A percentile compares a stretch with the other conserved stretches of the same genome.
These are phyloP conservation scores for Drosophila obscura DNA, from an alignment of 1,140 invertebrate genomes.

Conservation along the genomic window DNA sequence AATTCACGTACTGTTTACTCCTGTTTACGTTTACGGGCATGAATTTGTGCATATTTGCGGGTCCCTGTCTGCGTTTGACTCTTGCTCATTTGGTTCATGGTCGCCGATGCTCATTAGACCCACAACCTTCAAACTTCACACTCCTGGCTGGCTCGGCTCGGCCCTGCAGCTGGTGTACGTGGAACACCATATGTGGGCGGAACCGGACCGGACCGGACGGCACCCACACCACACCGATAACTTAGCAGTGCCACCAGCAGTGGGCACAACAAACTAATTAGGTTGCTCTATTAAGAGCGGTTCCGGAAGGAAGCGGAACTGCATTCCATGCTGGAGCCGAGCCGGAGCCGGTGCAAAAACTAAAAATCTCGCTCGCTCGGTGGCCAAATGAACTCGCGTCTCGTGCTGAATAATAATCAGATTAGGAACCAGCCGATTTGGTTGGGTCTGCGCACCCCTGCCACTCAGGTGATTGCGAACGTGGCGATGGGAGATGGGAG, in stretches of 20 bases:
- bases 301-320: constrained; percentile 14
- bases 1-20: constrained; percentile 7
- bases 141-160: constrained; percentile 21
- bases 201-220: constrained; percentile 2
- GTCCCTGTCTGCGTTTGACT: constrained; percentile 1
- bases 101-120: constrained; percentile 34
- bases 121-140: constrained; percentile 13
- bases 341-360: neutral
- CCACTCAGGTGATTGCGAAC: constrained; percentile 18
- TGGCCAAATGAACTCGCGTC: constrained; percentile 27
- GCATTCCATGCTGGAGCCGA: neutral
- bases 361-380: constrained; percentile 1
- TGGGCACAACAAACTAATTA: constrained; percentile 61
- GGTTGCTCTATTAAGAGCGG: constrained; percentile 46
- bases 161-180: constrained; percentile 13
- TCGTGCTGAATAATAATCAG: constrained; percentile 63
- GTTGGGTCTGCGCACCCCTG: neutral
- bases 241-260: constrained; percentile 18
- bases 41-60: constrained; percentile 55
- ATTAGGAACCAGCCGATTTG: constrained; percentile 46
- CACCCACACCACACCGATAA: constrained; percentile 6
- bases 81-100: constrained; percentile 22
- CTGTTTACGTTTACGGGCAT: constrained; percentile 41
- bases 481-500: neutral
- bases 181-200: constrained; percentile 2